Evolutionary conservation across 2,113 vertebrate genomes (phyloP).

Genomic region (Electrona antarctica): DNA sequence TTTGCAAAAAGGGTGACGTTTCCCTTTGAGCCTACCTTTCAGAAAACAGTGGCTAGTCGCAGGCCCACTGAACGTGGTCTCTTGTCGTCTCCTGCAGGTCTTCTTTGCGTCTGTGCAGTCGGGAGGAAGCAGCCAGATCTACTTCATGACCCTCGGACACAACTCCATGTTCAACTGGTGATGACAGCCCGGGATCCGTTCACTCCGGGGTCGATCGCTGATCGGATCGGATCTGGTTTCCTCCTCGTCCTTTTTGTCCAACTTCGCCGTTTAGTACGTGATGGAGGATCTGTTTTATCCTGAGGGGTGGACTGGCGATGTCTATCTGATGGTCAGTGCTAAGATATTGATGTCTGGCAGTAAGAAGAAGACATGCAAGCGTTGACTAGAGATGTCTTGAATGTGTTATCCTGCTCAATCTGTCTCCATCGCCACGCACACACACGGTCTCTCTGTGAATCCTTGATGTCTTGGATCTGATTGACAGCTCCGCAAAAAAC

Average conservation of each 20-base stretch:
- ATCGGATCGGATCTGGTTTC: slow-evolving; percentile 6
- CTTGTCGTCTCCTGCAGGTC: slow-evolving; percentile 75
- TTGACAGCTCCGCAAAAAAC: background rate
- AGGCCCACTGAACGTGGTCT: too few relatives aligned
- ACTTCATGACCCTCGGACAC: slow-evolving; percentile 95
- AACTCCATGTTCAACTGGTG: slow-evolving; percentile 90
- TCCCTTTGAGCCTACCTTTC: too few relatives aligned
- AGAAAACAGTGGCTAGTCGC: too few relatives aligned
- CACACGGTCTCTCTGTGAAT: background rate
- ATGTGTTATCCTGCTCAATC: background rate
- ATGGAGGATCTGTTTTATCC: too few relatives aligned
- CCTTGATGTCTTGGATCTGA: background rate
- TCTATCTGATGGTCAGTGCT: background rate
- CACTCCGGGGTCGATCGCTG: slow-evolving; percentile 8
- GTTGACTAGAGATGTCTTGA: background rate
- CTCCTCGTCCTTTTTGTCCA: slow-evolving; percentile 8
- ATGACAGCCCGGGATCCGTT: slow-evolving; percentile 35
- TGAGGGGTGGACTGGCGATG: background rate
- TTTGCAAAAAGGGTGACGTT: too few relatives aligned
- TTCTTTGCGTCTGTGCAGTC: slow-evolving; percentile 92
- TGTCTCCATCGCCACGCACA: background rate
- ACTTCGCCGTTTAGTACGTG: too few relatives aligned
- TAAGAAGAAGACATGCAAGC: background rate
- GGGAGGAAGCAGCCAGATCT: slow-evolving; percentile 92
- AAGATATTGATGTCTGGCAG: background rate